Evolutionary conservation across 2,797 vertebrate species (phyloP).

Genomic region (Triplophysa yarkandensis): DNA sequence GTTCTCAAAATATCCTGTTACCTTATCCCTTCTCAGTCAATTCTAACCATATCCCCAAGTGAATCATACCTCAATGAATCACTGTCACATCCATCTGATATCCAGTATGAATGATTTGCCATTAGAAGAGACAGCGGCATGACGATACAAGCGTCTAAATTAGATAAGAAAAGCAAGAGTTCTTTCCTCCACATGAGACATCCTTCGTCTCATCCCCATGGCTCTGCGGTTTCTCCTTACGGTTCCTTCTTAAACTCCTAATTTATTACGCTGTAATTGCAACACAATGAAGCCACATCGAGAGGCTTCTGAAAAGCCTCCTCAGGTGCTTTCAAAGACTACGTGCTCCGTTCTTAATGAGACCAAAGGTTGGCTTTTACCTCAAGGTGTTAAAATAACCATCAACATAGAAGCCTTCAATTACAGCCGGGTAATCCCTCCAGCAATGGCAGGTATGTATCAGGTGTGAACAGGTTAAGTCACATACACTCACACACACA

Average conservation of each 20-base stretch:
- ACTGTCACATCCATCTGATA: slow-evolving; percentile 35
- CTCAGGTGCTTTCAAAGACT: slow-evolving; percentile 35
- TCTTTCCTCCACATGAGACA: slow-evolving; percentile 28
- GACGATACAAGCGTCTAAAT: slow-evolving; percentile 17
- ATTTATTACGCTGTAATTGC: slow-evolving; percentile 54
- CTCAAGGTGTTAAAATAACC: slow-evolving; percentile 59
- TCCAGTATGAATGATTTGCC: slow-evolving; percentile 48
- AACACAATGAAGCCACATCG: slow-evolving; percentile 48
- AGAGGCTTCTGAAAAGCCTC: slow-evolving; percentile 41
- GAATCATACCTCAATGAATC: slow-evolving; percentile 48
- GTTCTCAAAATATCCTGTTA: slow-evolving; percentile 29
- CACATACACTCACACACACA: slow-evolving; percentile 50
- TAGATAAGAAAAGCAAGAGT: slow-evolving; percentile 30
- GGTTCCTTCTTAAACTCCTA: slow-evolving; percentile 44
- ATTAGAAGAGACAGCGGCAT: slow-evolving; percentile 34
- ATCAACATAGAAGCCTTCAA: slow-evolving; percentile 57
- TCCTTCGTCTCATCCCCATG: slow-evolving; percentile 46
- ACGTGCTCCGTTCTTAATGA: slow-evolving; percentile 45
- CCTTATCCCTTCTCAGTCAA: slow-evolving; percentile 42
- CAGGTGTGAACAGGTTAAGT: slow-evolving; percentile 72
- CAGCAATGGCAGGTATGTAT: slow-evolving; percentile 65
- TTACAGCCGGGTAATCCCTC: slow-evolving; percentile 59
- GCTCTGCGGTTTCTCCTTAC: slow-evolving; percentile 44
- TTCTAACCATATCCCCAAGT: slow-evolving; percentile 39
- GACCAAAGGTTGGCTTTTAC: slow-evolving; percentile 58